phyloP scores from a whole-genome alignment of 2,113 vertebrate genomes.

The Etheostoma spectabile region DNA sequence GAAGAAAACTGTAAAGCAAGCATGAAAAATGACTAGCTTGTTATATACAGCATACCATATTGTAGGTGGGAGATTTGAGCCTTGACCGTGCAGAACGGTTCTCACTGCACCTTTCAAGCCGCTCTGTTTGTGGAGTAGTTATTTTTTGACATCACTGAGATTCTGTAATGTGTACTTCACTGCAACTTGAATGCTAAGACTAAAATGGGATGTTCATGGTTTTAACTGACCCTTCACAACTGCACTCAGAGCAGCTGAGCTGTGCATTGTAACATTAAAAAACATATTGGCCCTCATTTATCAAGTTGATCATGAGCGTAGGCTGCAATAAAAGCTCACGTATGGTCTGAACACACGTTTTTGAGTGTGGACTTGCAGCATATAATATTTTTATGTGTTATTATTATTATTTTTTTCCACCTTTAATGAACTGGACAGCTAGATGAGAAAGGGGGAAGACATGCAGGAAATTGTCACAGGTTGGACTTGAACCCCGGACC shows the following conservation, averaged over 20 bases:
- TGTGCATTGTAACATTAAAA: neutral
- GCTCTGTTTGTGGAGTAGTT: neutral
- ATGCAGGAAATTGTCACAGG: no score
- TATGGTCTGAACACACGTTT: no score
- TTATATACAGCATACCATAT: neutral
- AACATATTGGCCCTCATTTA: neutral
- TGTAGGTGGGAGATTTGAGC: neutral
- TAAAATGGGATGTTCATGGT: conserved; percentile 6
- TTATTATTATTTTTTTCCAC: no score
- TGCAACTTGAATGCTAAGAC: neutral
- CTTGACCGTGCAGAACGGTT: neutral
- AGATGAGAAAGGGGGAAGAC: no score
- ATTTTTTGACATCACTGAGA: neutral
- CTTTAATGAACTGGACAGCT: no score
- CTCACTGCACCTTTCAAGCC: neutral
- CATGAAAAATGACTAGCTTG: no score
- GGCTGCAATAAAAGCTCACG: no score
- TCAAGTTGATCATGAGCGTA: no score
- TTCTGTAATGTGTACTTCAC: neutral
- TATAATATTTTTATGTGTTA: no score
- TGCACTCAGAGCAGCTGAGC: conserved; percentile 21
- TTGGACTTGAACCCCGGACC: no score
- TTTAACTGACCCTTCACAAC: conserved; percentile 19
- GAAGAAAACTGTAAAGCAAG: no score
- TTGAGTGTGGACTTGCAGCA: no score